Evolutionary conservation across 2,888 invertebrate species (phyloP).

Genomic region (Pheosia tremula): DNA sequence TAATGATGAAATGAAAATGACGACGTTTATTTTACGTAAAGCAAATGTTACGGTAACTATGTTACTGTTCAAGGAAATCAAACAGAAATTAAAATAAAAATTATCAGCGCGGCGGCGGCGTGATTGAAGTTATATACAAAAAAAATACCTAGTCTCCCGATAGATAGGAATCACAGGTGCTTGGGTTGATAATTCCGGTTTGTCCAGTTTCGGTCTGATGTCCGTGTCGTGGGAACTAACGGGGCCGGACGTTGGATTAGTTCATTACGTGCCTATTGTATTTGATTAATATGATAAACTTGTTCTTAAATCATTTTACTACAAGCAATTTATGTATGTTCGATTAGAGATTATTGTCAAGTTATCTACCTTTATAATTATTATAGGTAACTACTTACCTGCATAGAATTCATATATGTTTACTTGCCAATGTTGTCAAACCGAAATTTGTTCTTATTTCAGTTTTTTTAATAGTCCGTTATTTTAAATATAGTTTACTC

Average conservation of each 20-base stretch:
- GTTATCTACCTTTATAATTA: too few species aligned
- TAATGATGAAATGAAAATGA: too few species aligned
- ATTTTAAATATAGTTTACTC: too few species aligned
- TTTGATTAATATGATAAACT: conserved; percentile 12
- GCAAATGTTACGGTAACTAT: too few species aligned
- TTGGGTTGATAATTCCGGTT: conserved; percentile 69
- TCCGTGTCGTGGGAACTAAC: conserved; percentile 74
- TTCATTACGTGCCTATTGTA: conserved; percentile 33
- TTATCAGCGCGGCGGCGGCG: conserved; percentile 30
- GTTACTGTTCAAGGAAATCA: too few species aligned
- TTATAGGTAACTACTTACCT: too few species aligned
- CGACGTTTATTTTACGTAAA: too few species aligned
- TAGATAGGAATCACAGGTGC: conserved; percentile 60
- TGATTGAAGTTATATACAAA: conserved; percentile 38
- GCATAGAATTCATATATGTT: too few species aligned
- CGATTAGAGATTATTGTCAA: not conserved
- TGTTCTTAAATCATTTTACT: conserved; percentile 13
- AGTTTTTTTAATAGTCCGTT: too few species aligned
- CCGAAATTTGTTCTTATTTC: too few species aligned
- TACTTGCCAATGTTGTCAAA: too few species aligned
- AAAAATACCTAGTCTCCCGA: conserved; percentile 37
- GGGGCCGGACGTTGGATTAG: conserved; percentile 45
- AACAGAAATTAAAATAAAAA: not conserved
- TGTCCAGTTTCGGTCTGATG: conserved; percentile 75
- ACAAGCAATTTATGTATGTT: not conserved